Percentiles rank a stretch among this genome's conserved stretches.
These are phyloP conservation scores for Rhorus exstirpatorius DNA, from an alignment of 2,888 invertebrate genomes.

Conservation along the genomic window DNA sequence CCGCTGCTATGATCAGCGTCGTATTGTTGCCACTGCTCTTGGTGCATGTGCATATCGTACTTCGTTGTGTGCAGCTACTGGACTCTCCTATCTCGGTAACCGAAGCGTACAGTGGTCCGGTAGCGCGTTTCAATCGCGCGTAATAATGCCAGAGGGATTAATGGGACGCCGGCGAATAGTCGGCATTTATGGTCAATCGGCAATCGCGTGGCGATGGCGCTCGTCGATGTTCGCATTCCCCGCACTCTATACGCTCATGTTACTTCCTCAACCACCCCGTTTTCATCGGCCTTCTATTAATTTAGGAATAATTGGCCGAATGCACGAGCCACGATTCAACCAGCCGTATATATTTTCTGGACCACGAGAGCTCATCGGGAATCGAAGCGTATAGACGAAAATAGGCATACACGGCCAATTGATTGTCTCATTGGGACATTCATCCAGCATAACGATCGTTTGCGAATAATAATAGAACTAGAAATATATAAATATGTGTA, in stretches of 20 bases:
- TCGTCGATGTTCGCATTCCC: conserved; percentile 47
- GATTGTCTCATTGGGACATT: conserved; percentile 9
- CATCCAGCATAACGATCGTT: neutral
- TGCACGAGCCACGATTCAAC: conserved; percentile 64
- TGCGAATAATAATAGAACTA: neutral
- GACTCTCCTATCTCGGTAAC: conserved; percentile 61
- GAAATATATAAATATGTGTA: neutral
- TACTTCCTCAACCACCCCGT: conserved; percentile 33
- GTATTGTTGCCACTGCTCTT: conserved; percentile 36
- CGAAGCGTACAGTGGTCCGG: conserved; percentile 62
- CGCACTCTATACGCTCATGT: neutral
- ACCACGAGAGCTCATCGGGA: conserved; percentile 29
- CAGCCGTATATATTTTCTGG: conserved; percentile 66
- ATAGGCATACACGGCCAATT: conserved; percentile 30
- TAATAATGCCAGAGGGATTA: conserved; percentile 73
- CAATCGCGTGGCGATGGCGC: conserved; percentile 62
- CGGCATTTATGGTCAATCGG: conserved; percentile 74
- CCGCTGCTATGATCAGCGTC: conserved; percentile 24
- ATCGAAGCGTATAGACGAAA: conserved; percentile 33
- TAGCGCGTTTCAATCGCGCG: conserved; percentile 72
- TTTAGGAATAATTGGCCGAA: conserved; percentile 73
- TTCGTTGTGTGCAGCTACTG: conserved; percentile 37
- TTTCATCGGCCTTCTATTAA: conserved; percentile 70
- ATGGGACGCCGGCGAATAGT: conserved; percentile 71
- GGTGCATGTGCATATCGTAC: conserved; percentile 23